phyloP scores from a whole-genome alignment of 2,888 invertebrate species.

The Taphrorychus bicolor region DNA sequence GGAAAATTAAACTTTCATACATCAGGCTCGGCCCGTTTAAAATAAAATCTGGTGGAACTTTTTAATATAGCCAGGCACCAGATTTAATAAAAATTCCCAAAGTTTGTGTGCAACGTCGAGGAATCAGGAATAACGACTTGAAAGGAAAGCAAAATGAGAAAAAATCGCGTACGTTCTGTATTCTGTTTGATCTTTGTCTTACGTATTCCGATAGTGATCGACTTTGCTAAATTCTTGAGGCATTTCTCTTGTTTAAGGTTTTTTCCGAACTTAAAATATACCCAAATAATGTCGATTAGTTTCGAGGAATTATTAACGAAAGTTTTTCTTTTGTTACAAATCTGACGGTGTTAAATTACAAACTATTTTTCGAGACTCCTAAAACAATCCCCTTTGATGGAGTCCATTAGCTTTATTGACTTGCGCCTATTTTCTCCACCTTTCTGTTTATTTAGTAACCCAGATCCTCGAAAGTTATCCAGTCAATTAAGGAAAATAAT shows the following conservation, averaged over 20 bases:
- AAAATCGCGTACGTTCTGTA: conserved; percentile 3
- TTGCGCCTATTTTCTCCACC: conserved; percentile 9
- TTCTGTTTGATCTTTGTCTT: conserved; percentile 8
- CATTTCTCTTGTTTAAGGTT: background rate
- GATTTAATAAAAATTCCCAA: conserved; percentile 41
- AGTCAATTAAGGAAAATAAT: conserved; percentile 26
- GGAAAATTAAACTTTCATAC: conserved; percentile 38
- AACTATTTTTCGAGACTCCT: background rate
- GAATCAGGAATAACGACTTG: conserved; percentile 31
- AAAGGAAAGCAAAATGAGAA: conserved; percentile 18
- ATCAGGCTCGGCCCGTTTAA: conserved; percentile 32
- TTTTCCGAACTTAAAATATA: background rate
- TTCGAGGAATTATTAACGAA: background rate
- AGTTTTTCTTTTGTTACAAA: background rate
- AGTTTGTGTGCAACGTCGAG: conserved; percentile 35
- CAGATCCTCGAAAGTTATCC: conserved; percentile 15
- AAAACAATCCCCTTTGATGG: conserved; percentile 1
- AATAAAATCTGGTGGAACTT: conserved; percentile 38
- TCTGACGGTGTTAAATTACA: background rate
- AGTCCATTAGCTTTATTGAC: conserved; percentile 11
- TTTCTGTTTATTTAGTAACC: conserved; percentile 23
- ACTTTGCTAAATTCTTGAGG: background rate
- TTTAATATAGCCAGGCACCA: conserved; percentile 38
- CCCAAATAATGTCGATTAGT: background rate
- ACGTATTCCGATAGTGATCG: background rate